Conservation (phyloP, 35 echinoderm and acorn worm genomes). For the Ophiothrix spiculata region DNA sequence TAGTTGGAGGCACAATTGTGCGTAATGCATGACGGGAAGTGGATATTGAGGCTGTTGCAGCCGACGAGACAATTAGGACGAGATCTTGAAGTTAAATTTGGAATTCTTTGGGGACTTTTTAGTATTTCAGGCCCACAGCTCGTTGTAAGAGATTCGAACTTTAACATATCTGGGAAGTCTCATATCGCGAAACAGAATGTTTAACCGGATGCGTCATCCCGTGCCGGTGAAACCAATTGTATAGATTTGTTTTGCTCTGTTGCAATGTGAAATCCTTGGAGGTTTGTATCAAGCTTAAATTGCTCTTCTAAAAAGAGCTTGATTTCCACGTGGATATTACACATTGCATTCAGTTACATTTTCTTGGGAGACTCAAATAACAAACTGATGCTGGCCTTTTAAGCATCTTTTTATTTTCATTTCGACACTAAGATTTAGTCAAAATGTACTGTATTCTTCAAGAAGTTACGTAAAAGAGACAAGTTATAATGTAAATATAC, state of each 20-base stretch:
- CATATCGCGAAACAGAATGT: background rate
- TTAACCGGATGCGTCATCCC: background rate
- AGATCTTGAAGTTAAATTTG: background rate
- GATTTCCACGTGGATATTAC: background rate
- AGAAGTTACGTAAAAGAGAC: too few species aligned
- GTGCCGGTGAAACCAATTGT: background rate
- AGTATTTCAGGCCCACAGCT: constrained; percentile 4
- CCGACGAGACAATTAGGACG: background rate
- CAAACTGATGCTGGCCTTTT: background rate
- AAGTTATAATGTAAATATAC: too few species aligned
- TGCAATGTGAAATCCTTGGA: background rate
- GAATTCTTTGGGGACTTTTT: background rate
- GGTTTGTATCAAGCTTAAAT: background rate
- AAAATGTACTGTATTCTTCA: background rate
- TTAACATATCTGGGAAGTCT: background rate
- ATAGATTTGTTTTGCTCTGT: background rate
- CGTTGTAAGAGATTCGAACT: background rate
- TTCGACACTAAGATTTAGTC: background rate
- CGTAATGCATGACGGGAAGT: constrained; percentile 14
- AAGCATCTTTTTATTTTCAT: background rate
- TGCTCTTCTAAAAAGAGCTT: background rate
- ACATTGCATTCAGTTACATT: background rate
- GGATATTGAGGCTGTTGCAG: background rate
- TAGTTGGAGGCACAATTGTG: background rate
- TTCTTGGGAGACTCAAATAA: background rate